Evolutionary conservation across 2,797 vertebrate species (phyloP).

Genomic region (Picus viridis): DNA sequence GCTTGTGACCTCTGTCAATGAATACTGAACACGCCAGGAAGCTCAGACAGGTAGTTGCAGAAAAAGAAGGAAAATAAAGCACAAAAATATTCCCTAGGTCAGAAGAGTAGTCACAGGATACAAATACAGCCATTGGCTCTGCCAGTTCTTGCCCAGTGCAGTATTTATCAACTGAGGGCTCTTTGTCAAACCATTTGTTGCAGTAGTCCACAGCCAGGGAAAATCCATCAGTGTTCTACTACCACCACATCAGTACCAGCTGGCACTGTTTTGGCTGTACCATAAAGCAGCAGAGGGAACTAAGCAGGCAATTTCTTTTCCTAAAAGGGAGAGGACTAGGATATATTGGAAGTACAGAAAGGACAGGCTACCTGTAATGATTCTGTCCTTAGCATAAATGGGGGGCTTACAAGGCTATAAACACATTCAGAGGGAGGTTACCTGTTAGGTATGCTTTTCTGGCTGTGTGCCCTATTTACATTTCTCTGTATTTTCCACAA

Average conservation of each 20-base stretch:
- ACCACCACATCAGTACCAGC: not conserved
- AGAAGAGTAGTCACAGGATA: not conserved
- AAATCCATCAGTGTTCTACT: not conserved
- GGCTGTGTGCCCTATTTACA: not conserved
- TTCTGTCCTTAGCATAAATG: not conserved
- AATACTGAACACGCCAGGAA: not conserved
- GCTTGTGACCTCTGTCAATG: not conserved
- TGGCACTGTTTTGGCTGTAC: not conserved
- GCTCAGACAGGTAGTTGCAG: not conserved
- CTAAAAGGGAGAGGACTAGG: not conserved
- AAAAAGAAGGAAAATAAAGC: not conserved
- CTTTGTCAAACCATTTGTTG: not conserved
- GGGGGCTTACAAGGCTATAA: not conserved
- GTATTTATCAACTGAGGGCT: not conserved
- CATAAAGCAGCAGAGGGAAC: not conserved
- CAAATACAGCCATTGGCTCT: not conserved
- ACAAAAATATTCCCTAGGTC: not conserved
- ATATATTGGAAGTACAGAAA: not conserved
- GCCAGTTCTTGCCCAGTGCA: not conserved
- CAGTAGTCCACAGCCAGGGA: not conserved
- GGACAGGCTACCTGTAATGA: not conserved
- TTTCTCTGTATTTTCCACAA: not conserved
- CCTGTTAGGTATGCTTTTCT: not conserved
- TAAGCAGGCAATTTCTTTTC: not conserved
- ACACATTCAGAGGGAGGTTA: not conserved